Percentiles rank a stretch among this genome's conserved stretches.
phyloP scores from a whole-genome alignment of 2,888 invertebrate species.

The Amblyteles armatorius region DNA sequence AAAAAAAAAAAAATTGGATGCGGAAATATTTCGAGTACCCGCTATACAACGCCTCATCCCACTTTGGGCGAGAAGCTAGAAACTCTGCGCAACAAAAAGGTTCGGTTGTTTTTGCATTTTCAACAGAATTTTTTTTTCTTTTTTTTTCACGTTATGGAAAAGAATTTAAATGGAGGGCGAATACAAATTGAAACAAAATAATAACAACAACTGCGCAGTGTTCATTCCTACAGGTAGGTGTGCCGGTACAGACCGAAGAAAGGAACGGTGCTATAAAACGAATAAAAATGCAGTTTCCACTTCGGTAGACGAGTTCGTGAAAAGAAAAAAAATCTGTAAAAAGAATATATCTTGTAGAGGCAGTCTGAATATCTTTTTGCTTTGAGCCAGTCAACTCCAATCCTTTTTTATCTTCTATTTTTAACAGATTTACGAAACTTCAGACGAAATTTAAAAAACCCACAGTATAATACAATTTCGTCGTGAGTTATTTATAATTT shows the following conservation, averaged over 20 bases:
- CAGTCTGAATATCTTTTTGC: background rate
- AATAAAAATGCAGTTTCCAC: constrained; percentile 8
- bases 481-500: background rate
- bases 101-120: background rate
- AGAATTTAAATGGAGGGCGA: background rate
- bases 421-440: background rate
- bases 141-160: background rate
- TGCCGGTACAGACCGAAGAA: constrained; percentile 23
- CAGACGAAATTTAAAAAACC: background rate
- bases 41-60: background rate
- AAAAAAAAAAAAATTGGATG: constrained; percentile 22
- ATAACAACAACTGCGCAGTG: background rate
- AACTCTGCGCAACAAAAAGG: background rate
- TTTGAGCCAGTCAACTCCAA: background rate
- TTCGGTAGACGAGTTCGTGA: background rate
- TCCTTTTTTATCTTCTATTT: background rate
- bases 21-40: constrained; percentile 14
- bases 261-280: constrained; percentile 26
- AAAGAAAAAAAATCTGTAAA: constrained; percentile 28
- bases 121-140: background rate
- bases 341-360: constrained; percentile 1
- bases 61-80: background rate
- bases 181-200: constrained; percentile 26
- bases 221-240: constrained; percentile 65
- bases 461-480: background rate